Percentiles rank a stretch among this genome's conserved stretches.
Evolutionary conservation across 2,113 vertebrate genomes (phyloP).

Genomic region (Tiliqua scincoides): DNA sequence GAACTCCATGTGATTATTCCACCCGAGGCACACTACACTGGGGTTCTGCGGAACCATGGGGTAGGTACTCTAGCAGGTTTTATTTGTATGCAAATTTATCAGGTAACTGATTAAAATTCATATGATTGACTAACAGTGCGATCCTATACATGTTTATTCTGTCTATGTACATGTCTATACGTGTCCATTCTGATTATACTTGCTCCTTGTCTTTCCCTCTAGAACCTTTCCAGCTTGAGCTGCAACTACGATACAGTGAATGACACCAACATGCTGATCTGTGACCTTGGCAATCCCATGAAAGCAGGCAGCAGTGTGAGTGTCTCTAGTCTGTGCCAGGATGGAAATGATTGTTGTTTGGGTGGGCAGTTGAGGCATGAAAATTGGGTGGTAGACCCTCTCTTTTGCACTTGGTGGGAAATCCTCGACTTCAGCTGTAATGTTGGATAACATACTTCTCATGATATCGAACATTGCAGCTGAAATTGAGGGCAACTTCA

Average conservation of each 20-base stretch:
- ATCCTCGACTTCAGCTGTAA: background rate
- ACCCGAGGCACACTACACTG: slow-evolving; percentile 87
- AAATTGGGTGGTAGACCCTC: background rate
- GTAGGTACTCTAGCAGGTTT: slow-evolving; percentile 56
- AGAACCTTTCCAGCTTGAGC: slow-evolving; percentile 87
- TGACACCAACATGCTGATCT: slow-evolving; percentile 86
- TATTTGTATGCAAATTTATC: too few relatives aligned
- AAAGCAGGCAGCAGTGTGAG: slow-evolving; percentile 87
- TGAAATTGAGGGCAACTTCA: too few relatives aligned
- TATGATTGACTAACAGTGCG: too few relatives aligned
- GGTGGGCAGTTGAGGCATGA: background rate
- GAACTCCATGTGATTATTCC: slow-evolving; percentile 88
- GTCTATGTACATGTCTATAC: too few relatives aligned
- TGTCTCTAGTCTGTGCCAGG: background rate
- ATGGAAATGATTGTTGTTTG: too few relatives aligned
- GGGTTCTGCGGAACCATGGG: slow-evolving; percentile 87
- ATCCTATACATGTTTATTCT: too few relatives aligned
- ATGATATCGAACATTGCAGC: too few relatives aligned
- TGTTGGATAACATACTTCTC: background rate
- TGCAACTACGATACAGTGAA: slow-evolving; percentile 87
- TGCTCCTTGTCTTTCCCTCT: background rate
- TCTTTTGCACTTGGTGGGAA: background rate
- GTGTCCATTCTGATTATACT: background rate
- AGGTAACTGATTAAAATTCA: too few relatives aligned
- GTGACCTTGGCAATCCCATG: slow-evolving; percentile 93